phyloP scores from a whole-genome alignment of 2,113 vertebrate species.

The Brachyistius frenatus region DNA sequence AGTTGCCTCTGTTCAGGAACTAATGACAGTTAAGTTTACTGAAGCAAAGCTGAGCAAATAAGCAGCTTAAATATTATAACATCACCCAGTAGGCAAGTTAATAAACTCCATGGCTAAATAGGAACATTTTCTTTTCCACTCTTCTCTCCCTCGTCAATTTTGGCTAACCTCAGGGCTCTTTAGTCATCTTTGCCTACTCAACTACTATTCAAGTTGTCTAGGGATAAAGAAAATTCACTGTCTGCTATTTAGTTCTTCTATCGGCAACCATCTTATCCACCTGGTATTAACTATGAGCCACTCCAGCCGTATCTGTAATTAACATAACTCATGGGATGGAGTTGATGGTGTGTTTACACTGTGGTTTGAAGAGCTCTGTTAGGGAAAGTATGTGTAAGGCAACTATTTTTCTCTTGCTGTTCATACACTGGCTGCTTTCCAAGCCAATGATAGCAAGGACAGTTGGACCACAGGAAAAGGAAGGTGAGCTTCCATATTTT shows the following conservation, averaged over 20 bases:
- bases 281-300: slow-evolving; percentile 63
- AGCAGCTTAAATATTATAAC: slow-evolving; percentile 42
- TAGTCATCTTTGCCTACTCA: slow-evolving; percentile 18
- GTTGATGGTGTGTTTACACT: slow-evolving; percentile 69
- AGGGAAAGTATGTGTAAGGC: slow-evolving; percentile 64
- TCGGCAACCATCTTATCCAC: slow-evolving; percentile 56
- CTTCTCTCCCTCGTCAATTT: slow-evolving; percentile 10
- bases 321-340: slow-evolving; percentile 60
- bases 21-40: slow-evolving; percentile 50
- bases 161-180: slow-evolving; percentile 30
- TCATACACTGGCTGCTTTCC: slow-evolving; percentile 61
- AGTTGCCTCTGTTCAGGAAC: slow-evolving; percentile 47
- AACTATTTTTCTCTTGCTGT: slow-evolving; percentile 67
- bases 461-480: slow-evolving; percentile 23
- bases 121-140: slow-evolving; percentile 16
- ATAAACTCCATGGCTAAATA: slow-evolving; percentile 31
- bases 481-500: slow-evolving; percentile 18
- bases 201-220: slow-evolving; percentile 21
- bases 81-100: slow-evolving; percentile 33
- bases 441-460: slow-evolving; percentile 47
- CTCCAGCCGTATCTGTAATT: slow-evolving; percentile 74
- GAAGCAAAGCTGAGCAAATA: slow-evolving; percentile 60
- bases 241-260: slow-evolving; percentile 43
- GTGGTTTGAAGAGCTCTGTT: slow-evolving; percentile 56
- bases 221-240: slow-evolving; percentile 27